Base-by-base conservation (phyloP, 2,797 vertebrate species). In the Sebastes matsubarae region DNA sequence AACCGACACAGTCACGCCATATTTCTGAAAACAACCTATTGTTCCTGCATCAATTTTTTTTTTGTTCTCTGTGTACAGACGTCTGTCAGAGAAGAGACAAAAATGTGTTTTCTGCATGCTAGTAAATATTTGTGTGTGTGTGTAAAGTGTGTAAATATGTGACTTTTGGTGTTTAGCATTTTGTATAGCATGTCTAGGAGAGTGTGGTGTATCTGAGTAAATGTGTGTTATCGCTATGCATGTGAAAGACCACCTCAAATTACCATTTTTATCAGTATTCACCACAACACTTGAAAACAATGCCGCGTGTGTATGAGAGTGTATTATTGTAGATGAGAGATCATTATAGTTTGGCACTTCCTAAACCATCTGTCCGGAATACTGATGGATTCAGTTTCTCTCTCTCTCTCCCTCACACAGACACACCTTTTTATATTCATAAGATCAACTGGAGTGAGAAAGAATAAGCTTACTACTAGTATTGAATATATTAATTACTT, bases 261-360 rank as follows among this genome's bases (percentile, higher is more conserved):
- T 16, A 1, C n/a, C n/a, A 0, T 63, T 74, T 76, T 36, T 68
- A 80, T 90, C 72, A 74, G 68, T 59, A 81, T 86, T 82, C 75
- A 77, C 18, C 11, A 0, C 59, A 20, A 27, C 12, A 2, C 55
- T 76, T 8, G 27, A 55, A 68, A 83, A 79, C 59, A 83, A 59
- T 70, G 69, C 22, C 4, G 2, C 38, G 57, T 81, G 61, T 71
- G 61, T 29, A 3, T 66, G 34, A 68, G 1, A 59, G 72, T 70
- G 64, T 58, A 68, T 85, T 55, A 79, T 68, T 67, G 27, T 79
- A 75, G 29, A 63, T 36, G 34, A 88, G 29, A 66, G 75, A 22
- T 83, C 20, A 38, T 83, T 74, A 81, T 71, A 82, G 42, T 68
- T 66, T 59, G 67, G 25, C 72, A 76, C 60, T 68, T 63, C 20